A percentile compares a stretch with the other conserved stretches of the same genome.
These are phyloP conservation scores for Sphaeramia orbicularis DNA, from an alignment of 2,797 vertebrate species.

Conservation along the genomic window DNA sequence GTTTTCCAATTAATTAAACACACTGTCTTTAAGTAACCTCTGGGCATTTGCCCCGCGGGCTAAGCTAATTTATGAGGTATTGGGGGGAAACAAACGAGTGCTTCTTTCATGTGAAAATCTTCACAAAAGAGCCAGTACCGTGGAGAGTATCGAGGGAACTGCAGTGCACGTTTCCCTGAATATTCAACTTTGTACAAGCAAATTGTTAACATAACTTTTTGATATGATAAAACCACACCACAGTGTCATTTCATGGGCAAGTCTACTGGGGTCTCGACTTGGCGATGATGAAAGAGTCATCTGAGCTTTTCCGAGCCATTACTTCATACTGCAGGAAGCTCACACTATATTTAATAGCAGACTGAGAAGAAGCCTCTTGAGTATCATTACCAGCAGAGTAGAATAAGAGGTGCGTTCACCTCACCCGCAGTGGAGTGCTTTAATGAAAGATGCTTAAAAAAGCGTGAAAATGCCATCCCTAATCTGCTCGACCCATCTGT, in stretches of 20 bases:
- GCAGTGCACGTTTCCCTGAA: conserved; percentile 29
- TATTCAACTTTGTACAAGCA: conserved; percentile 61
- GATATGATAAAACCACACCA: conserved; percentile 37
- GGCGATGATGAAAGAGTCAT: conserved; percentile 47
- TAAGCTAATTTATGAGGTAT: conserved; percentile 89
- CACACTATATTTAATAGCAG: conserved; percentile 7
- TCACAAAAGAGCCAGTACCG: conserved; percentile 49
- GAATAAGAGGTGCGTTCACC: conserved; percentile 33
- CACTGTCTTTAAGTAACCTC: conserved; percentile 90
- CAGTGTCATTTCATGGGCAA: conserved; percentile 32
- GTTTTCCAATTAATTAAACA: conserved; percentile 98
- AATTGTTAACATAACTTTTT: conserved; percentile 57
- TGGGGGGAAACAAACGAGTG: conserved; percentile 73
- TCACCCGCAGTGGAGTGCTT: conserved; percentile 17
- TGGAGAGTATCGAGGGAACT: conserved; percentile 34
- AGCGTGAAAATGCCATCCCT: conserved; percentile 63
- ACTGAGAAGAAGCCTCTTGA: conserved; percentile 23
- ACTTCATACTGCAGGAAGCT: conserved; percentile 18
- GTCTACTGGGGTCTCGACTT: conserved; percentile 18
- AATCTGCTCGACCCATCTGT: conserved; percentile 67
- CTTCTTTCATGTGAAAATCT: conserved; percentile 69
- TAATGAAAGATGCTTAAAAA: conserved; percentile 67
- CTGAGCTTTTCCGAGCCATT: conserved; percentile 33
- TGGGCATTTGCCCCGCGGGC: conserved; percentile 92
- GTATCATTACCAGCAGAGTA: conserved; percentile 17